Percentiles rank a stretch among this genome's conserved stretches.
Conservation (phyloP, 2,888 invertebrate species). For the Xanthorhoe designata region DNA sequence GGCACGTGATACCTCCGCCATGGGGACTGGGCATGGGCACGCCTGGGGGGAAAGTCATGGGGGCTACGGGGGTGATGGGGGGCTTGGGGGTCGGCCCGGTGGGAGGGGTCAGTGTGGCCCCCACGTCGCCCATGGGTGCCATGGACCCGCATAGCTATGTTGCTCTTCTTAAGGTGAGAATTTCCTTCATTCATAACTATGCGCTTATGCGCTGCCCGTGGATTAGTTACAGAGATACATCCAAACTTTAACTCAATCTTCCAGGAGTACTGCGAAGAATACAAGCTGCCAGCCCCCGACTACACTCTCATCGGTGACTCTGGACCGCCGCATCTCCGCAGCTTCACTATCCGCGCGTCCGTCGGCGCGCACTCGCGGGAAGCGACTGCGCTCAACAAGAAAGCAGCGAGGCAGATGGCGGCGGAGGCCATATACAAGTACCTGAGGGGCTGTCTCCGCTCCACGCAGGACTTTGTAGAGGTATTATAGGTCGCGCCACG, state of each 20-base stretch:
- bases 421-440: constrained; percentile 19
- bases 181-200: no score
- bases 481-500: no score
- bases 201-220: no score
- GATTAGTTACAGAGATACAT: no score
- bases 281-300: constrained; percentile 77
- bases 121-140: not conserved
- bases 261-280: constrained; percentile 66
- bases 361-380: constrained; percentile 82
- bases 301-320: constrained; percentile 86
- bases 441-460: constrained; percentile 63
- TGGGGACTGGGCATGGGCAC: constrained; percentile 10
- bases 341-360: constrained; percentile 86
- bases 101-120: not conserved
- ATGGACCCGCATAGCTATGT: constrained; percentile 19
- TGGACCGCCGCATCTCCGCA: constrained; percentile 88
- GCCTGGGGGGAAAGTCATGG: not conserved
- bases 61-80: not conserved
- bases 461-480: constrained; percentile 72
- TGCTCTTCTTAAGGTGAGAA: constrained; percentile 19
- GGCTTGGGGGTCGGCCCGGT: not conserved
- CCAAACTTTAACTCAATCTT: not conserved
- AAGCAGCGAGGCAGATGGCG: constrained; percentile 20
- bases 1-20: constrained; percentile 13
- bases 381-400: constrained; percentile 87